phyloP scores from a whole-genome alignment of 2,113 vertebrate genomes.

The Corythornis cristatus region DNA sequence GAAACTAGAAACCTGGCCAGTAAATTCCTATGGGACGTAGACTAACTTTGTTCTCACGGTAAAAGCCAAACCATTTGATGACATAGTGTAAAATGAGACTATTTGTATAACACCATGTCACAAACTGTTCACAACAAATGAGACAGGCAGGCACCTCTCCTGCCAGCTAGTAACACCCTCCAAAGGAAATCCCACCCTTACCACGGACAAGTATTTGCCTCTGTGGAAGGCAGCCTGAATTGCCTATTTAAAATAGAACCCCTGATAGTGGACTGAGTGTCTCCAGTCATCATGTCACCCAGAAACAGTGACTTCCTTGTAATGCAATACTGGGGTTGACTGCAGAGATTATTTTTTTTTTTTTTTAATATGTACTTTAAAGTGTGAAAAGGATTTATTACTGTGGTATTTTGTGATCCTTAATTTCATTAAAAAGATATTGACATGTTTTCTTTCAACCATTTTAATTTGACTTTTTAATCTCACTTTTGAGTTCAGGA shows the following conservation, averaged over 20 bases:
- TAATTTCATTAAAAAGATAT: background rate
- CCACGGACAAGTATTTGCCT: background rate
- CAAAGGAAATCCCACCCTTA: background rate
- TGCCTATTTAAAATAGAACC: background rate
- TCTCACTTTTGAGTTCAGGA: background rate
- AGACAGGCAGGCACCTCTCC: background rate
- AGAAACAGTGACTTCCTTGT: background rate
- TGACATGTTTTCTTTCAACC: background rate
- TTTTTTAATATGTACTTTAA: background rate
- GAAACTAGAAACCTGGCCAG: background rate
- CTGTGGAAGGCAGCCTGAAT: background rate
- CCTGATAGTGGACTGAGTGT: background rate
- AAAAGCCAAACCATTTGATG: background rate
- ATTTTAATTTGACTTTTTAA: background rate
- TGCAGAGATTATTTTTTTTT: no score
- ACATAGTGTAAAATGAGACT: background rate
- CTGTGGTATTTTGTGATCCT: background rate
- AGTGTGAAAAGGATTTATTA: no score
- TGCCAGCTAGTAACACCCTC: background rate
- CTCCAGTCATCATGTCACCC: background rate
- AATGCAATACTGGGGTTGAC: background rate
- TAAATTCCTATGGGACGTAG: background rate
- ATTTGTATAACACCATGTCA: background rate
- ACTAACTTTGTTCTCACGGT: constrained; percentile 15
- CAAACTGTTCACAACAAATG: background rate